Evolutionary conservation across 1,140 invertebrate genomes (phyloP), one percentile per base, ranked within the genome.

Genomic region (Sycophaga agraensis): DNA sequence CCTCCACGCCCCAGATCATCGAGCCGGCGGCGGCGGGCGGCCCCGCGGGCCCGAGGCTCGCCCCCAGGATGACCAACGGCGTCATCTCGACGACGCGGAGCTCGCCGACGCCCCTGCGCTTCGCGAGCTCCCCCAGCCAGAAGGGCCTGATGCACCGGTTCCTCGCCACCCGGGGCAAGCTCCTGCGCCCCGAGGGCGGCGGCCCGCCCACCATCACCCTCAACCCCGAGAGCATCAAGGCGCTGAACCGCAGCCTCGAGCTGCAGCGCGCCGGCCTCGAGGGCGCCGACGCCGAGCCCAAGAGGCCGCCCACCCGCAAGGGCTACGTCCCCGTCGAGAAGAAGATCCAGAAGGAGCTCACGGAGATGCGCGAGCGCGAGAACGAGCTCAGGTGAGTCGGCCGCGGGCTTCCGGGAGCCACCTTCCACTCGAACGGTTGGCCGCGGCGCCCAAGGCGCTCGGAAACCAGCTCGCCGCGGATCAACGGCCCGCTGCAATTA

Each of bases 61-160:
- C 75, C 65, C 70, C 73, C 45, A 76, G 75, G 62, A 73, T 76
- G 72, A 75, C 73, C 14, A 74, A 76, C 56, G 70, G 77, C 6
- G 74, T 75, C 24, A 74, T 72, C 68, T 74, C 74, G 19, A 66
- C 37, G 17, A 66, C 37, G 17, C 78, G 49, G 53, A 80, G 51
- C 70, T 73, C 67, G 65, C 74, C 63, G 73, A 83, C 68, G 71
- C 82, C 83, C 17, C 72, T 86, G 34, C 81, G 84, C 42, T 87
- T 87, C 56, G 83, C 85, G 0, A 84, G 83, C 0, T 82, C 80
- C 54, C 83, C 81, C 0, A 83, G 83, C n/a, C 86, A 87, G 45
- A 88, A 87, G 69, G 88, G 88, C 1, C 81, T 91, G 34, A 91
- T 91, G 89, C 87, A 91, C 66, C 84, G 88, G 58, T 91, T 91